phyloP scores from a whole-genome alignment of 2,113 vertebrate species.

The Gavialis gangeticus region DNA sequence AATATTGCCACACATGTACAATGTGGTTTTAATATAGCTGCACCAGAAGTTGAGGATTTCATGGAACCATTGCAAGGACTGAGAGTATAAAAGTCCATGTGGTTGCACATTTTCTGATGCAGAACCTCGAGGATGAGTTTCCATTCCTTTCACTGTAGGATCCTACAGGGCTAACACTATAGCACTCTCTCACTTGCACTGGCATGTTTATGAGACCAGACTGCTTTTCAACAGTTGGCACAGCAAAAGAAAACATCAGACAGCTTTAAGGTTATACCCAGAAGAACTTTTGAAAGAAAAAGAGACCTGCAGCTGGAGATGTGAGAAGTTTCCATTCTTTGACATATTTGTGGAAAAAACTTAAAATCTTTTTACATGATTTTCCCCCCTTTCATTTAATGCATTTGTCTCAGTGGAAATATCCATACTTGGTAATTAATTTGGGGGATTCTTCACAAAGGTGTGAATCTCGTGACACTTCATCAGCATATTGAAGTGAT shows the following conservation, averaged over 20 bases:
- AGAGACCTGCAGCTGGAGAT: constrained; percentile 1
- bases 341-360: not conserved
- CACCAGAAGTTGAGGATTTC: constrained; percentile 39
- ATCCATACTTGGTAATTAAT: not conserved
- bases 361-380: not conserved
- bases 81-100: constrained; percentile 13
- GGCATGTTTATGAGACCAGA: not conserved
- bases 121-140: constrained; percentile 27
- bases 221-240: constrained; percentile 37
- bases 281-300: constrained; percentile 19
- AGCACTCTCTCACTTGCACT: constrained; percentile 9
- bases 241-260: constrained; percentile 21
- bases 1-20: constrained; percentile 49
- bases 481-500: not conserved
- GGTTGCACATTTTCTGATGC: constrained; percentile 7
- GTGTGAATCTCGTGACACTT: not conserved
- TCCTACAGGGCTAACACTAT: not conserved
- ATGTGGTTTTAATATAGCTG: constrained; percentile 31
- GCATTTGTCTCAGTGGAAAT: not conserved
- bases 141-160: not conserved
- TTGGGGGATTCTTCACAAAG: not conserved
- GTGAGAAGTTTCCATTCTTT: not conserved
- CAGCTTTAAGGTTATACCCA: constrained; percentile 12
- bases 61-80: constrained; percentile 1
- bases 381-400: not conserved